A percentile compares a stretch with the other conserved stretches of the same genome.
These are phyloP conservation scores for Dermochelys coriacea DNA, from an alignment of 2,797 vertebrate species.

Conservation along the genomic window DNA sequence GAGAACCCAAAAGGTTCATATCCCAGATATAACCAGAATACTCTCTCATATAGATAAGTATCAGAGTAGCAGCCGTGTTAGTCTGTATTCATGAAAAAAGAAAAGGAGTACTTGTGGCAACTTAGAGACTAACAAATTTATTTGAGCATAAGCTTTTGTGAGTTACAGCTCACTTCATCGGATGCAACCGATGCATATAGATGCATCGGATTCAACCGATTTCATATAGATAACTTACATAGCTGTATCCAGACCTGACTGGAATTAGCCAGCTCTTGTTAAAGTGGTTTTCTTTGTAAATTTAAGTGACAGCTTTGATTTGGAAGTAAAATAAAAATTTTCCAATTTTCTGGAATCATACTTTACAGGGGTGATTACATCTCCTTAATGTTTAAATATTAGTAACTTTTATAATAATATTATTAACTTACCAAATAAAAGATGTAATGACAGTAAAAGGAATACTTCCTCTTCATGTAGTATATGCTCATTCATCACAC, in stretches of 20 bases:
- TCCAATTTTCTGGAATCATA: conserved; percentile 17
- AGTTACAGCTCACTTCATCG: no score
- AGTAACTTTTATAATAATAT: conserved; percentile 1
- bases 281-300: conserved; percentile 38
- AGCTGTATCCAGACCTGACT: conserved; percentile 10
- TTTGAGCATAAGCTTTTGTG: no score
- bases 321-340: neutral
- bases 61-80: no score
- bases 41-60: neutral
- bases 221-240: neutral
- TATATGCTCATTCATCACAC: neutral
- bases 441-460: neutral
- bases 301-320: conserved; percentile 23
- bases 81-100: no score
- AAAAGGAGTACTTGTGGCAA: no score
- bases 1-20: conserved; percentile 10
- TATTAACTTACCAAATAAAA: conserved; percentile 37
- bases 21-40: no score
- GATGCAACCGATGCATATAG: no score
- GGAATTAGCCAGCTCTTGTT: conserved; percentile 15
- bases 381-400: neutral
- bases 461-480: neutral
- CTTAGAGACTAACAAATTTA: no score
- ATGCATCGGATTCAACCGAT: no score
- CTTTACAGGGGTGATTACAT: conserved; percentile 6